Base-by-base conservation (phyloP, 2,888 invertebrate genomes). In the Drosophila paramelanica region DNA sequence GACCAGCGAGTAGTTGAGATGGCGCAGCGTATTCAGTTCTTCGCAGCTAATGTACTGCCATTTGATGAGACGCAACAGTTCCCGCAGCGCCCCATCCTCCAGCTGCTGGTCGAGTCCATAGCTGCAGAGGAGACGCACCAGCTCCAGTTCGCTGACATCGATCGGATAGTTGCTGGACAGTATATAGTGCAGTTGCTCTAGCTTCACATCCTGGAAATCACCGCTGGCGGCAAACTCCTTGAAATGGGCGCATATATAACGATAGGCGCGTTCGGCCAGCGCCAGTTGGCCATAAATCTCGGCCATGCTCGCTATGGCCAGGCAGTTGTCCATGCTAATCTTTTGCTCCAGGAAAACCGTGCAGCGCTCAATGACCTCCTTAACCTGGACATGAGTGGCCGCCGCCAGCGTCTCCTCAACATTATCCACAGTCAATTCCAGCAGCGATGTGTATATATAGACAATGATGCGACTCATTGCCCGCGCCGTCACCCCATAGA, bases 371-470 rank as follows among this genome's bases (percentile, higher is more conserved):
- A 95, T 94, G 2, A 96, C 95, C 11, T 95, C 94, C 42, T 94
- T 93, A 81, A 96, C 93, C 90, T 94, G 92, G 0, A 95, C 93
- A 88, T 95, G 95, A 25, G 94, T 95, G n/a, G 96, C 95, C 3
- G 95, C 95, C 5, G 95, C 94, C 39, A 96, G 90, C 14, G 95
- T 94, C 89, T 95, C 95, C 88, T 95, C 94, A 36, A 96, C 94
- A 88, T 86, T 86, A 8, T 88, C 87, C 1, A 68, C 66, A 41
- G 73, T 79, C 55, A 96, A 92, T 27, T 94, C 93, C 39, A 95
- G 92, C 66, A 94, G 93, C 0, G 95, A 94, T 25, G 96, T 95
- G 90, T 96, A 96, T 14, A 95, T 95, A 89, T 95, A 96, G 82
- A 95, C 94, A 13, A 96, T 92, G 3, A 96, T 92, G 46, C 94